phyloP scores from a whole-genome alignment of 64 coral and sea anemone species.

The Trachythela sp. region DNA sequence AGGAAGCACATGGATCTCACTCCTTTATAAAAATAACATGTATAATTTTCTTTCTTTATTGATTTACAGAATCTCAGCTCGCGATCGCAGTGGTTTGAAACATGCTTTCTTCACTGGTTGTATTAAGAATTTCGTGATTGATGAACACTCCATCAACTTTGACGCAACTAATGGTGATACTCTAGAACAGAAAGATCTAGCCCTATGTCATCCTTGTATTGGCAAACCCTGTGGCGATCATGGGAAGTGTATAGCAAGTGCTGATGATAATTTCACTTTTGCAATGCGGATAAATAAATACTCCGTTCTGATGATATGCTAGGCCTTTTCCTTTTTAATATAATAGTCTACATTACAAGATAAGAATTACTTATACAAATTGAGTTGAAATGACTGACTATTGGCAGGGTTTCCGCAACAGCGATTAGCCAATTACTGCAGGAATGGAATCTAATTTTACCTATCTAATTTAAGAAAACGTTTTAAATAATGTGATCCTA shows the following conservation, averaged over 20 bases:
- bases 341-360: too few relatives aligned
- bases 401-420: too few relatives aligned
- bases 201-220: not conserved
- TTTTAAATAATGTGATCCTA: too few relatives aligned
- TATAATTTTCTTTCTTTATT: not conserved
- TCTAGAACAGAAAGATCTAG: not conserved
- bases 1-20: not conserved
- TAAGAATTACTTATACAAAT: too few relatives aligned
- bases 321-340: too few relatives aligned
- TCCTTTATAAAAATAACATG: not conserved
- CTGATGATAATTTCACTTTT: not conserved
- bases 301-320: too few relatives aligned
- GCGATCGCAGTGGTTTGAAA: not conserved
- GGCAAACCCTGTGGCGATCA: not conserved
- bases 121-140: not conserved
- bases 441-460: too few relatives aligned
- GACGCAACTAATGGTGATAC: not conserved
- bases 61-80: not conserved
- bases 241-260: not conserved
- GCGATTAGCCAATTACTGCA: too few relatives aligned
- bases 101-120: not conserved
- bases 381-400: too few relatives aligned
- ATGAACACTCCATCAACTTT: not conserved
- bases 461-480: too few relatives aligned
- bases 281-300: not conserved